These are phyloP conservation scores for Lutraria lutraria DNA, from an alignment of 2,888 invertebrate species.

Conservation along the genomic window DNA sequence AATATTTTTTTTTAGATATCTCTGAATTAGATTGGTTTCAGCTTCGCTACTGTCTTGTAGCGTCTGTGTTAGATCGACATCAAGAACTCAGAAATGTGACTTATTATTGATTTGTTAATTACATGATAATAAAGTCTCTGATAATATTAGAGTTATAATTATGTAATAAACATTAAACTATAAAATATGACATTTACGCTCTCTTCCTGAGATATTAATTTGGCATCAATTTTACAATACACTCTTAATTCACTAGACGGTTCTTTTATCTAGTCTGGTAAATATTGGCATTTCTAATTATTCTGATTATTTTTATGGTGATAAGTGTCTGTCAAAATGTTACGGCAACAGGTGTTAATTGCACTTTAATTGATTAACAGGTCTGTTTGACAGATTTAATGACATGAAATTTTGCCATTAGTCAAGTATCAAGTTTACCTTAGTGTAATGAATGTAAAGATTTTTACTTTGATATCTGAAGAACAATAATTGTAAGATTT, in stretches of 20 bases:
- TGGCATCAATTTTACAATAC: not conserved
- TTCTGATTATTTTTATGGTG: conserved; percentile 18
- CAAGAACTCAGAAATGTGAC: not conserved
- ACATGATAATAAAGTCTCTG: too few species aligned
- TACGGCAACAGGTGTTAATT: conserved; percentile 53
- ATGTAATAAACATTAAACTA: too few species aligned
- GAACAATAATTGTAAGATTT: too few species aligned
- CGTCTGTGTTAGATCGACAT: not conserved
- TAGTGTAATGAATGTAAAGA: too few species aligned
- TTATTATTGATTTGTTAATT: too few species aligned
- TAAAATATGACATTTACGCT: not conserved
- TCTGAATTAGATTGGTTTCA: not conserved
- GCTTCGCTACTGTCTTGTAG: not conserved
- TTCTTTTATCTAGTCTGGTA: conserved; percentile 19
- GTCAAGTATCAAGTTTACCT: not conserved
- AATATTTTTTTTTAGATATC: not conserved
- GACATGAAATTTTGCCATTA: not conserved
- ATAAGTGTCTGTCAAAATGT: conserved; percentile 37
- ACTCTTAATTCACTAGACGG: not conserved
- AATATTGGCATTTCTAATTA: conserved; percentile 50
- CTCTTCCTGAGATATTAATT: not conserved
- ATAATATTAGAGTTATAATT: too few species aligned
- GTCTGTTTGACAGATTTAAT: conserved; percentile 29
- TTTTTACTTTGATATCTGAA: too few species aligned
- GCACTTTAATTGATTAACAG: conserved; percentile 48